Conservation (phyloP, 2,113 vertebrate species). For the Emydura subglobosa region DNA sequence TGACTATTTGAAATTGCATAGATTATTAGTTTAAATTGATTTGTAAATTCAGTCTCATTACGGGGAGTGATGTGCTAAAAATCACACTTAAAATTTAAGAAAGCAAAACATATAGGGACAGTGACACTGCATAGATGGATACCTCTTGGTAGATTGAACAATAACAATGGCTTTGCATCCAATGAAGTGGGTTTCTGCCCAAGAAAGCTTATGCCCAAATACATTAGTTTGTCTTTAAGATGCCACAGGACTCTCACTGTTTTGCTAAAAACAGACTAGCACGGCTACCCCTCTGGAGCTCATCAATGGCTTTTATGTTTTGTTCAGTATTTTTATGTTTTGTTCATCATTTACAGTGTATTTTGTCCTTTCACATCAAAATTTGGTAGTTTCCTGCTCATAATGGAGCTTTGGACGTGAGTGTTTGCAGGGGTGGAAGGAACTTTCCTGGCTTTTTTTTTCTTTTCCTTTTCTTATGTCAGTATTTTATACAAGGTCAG, state of each 20-base stretch:
- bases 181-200: too few species aligned
- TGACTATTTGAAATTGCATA: constrained; percentile 19
- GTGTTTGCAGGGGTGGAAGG: background rate
- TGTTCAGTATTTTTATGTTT: constrained; percentile 28
- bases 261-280: too few species aligned
- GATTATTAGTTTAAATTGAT: constrained; percentile 2
- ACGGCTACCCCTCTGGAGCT: too few species aligned
- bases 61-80: background rate
- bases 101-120: constrained; percentile 44
- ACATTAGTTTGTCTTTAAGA: too few species aligned
- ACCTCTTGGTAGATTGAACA: constrained; percentile 52
- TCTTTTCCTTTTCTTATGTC: constrained; percentile 28
- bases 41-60: constrained; percentile 57
- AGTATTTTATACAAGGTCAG: constrained; percentile 76
- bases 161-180: background rate
- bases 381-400: constrained; percentile 11
- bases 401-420: background rate
- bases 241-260: too few species aligned
- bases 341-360: background rate
- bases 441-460: background rate
- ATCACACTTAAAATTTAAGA: constrained; percentile 28
- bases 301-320: constrained; percentile 44
- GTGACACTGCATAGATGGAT: constrained; percentile 44
- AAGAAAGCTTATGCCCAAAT: too few species aligned
- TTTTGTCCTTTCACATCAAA: constrained; percentile 33